phyloP scores from a whole-genome alignment of 2,888 invertebrate genomes.

The Horisme vitalbata region DNA sequence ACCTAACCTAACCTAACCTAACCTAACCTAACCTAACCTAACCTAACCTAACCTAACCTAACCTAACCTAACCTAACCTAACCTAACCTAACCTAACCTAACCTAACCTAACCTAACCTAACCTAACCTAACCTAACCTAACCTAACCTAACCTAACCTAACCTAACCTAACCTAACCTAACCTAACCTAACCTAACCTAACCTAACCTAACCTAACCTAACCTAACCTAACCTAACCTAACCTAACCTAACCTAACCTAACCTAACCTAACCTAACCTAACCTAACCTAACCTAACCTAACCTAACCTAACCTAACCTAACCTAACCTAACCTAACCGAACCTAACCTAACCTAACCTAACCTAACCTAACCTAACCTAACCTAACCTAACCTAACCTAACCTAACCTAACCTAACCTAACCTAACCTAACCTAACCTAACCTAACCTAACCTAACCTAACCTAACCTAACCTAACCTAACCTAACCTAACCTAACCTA shows the following conservation, averaged over 20 bases:
- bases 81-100: constrained; percentile 2
- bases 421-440: constrained; percentile 3
- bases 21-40: constrained; percentile 1
- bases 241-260: constrained; percentile 1
- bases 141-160: constrained; percentile 1
- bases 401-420: constrained; percentile 3
- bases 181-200: not conserved
- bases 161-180: constrained; percentile 1
- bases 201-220: not conserved
- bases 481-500: constrained; percentile 5
- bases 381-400: constrained; percentile 3
- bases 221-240: not conserved
- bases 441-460: constrained; percentile 3
- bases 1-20: constrained; percentile 1
- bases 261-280: not conserved
- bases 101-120: not conserved
- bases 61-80: constrained; percentile 3
- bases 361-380: constrained; percentile 3
- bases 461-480: constrained; percentile 3
- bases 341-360: constrained; percentile 3
- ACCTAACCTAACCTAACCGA: constrained; percentile 1
- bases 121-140: not conserved
- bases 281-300: constrained; percentile 3
- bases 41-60: not conserved
- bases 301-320: constrained; percentile 2